phyloP scores from a whole-genome alignment of 2,888 invertebrate species.

The Ischnura elegans region DNA sequence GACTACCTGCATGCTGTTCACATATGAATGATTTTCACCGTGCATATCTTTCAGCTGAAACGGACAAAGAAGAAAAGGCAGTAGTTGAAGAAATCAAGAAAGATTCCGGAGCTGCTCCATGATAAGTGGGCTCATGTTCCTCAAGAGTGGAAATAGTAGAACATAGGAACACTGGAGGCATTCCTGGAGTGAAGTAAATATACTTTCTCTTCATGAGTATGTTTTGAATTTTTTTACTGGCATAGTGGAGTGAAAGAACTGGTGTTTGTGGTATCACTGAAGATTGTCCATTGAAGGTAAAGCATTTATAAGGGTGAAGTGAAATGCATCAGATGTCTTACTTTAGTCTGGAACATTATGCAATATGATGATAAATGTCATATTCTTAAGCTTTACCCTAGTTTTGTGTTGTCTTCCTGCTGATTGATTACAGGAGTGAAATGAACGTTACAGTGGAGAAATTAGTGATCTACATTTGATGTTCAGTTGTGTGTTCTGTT shows the following conservation, averaged over 20 bases:
- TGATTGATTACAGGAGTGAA: not conserved
- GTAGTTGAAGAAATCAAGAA: constrained; percentile 58
- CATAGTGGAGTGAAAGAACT: constrained; percentile 10
- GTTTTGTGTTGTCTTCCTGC: constrained; percentile 54
- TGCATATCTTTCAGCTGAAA: constrained; percentile 41
- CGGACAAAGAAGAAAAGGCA: constrained; percentile 56
- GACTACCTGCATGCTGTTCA: not conserved
- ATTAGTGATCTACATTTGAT: constrained; percentile 31
- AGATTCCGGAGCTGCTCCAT: constrained; percentile 56
- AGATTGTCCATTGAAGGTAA: constrained; percentile 17
- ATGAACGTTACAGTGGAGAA: not conserved
- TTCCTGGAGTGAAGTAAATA: constrained; percentile 50
- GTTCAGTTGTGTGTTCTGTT: constrained; percentile 20
- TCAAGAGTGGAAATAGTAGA: not conserved
- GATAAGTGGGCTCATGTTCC: constrained; percentile 7
- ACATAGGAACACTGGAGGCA: constrained; percentile 58
- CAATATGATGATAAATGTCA: not conserved
- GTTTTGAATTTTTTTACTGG: constrained; percentile 39
- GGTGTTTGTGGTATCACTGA: constrained; percentile 11
- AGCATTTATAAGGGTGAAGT: not conserved
- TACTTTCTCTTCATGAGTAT: constrained; percentile 43
- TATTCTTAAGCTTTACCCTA: constrained; percentile 6
- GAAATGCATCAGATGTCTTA: constrained; percentile 43
- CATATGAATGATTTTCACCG: not conserved
- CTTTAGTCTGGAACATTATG: constrained; percentile 19